Evolutionary conservation across 1,140 invertebrate genomes (phyloP).

Genomic region (Eupristina koningsbergeri): DNA sequence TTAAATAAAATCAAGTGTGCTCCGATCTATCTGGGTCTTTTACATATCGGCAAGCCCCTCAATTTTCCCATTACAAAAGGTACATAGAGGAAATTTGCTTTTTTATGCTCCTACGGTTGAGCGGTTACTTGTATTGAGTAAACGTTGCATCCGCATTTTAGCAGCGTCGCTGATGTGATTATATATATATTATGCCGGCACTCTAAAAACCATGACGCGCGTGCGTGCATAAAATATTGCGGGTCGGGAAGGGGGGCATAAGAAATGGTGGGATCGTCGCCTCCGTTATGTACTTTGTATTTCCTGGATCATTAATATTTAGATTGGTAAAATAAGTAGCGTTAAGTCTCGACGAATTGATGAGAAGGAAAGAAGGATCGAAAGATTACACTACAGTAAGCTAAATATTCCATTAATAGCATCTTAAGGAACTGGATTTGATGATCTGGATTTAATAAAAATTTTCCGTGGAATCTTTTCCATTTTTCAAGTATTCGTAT

Average conservation of each 20-base stretch:
- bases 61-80: background rate
- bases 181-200: background rate
- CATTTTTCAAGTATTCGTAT: no score
- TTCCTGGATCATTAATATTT: constrained; percentile 27
- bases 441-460: background rate
- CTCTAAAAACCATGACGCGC: constrained; percentile 24
- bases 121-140: constrained; percentile 4
- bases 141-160: constrained; percentile 27
- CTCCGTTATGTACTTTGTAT: constrained; percentile 33
- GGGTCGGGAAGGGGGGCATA: background rate
- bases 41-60: background rate
- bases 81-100: constrained; percentile 14
- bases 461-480: background rate
- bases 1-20: background rate
- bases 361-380: background rate
- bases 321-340: background rate
- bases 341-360: background rate
- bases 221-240: constrained; percentile 12
- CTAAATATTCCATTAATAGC: constrained; percentile 44
- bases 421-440: constrained; percentile 3
- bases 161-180: background rate
- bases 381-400: constrained; percentile 6
- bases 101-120: constrained; percentile 13
- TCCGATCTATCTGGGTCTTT: background rate
- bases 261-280: constrained; percentile 27